A percentile compares a stretch with the other conserved stretches of the same genome.
These are phyloP conservation scores for Lasioglossum vierecki DNA, from an alignment of 2,888 invertebrate genomes.

Conservation along the genomic window DNA sequence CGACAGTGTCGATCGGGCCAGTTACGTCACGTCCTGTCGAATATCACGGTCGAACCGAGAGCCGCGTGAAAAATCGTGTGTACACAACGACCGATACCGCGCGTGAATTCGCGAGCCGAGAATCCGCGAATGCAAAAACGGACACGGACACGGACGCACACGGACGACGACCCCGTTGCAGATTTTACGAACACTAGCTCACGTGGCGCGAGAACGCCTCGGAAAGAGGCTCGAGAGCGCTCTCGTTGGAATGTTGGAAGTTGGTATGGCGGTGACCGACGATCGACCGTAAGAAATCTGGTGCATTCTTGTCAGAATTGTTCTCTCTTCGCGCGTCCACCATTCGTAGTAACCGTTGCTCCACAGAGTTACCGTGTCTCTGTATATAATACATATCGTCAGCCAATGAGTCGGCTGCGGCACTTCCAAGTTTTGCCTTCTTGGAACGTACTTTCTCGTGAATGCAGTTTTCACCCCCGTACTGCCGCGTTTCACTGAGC, in stretches of 20 bases:
- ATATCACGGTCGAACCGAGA: conserved; percentile 28
- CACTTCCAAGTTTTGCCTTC: background rate
- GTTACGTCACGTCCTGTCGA: conserved; percentile 29
- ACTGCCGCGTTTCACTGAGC: background rate
- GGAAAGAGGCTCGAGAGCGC: conserved; percentile 57
- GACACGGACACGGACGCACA: conserved; percentile 47
- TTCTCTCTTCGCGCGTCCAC: conserved; percentile 54
- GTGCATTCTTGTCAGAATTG: conserved; percentile 59
- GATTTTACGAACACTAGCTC: conserved; percentile 37
- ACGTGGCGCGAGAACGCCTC: conserved; percentile 40
- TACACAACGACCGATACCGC: background rate
- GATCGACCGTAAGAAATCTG: conserved; percentile 73
- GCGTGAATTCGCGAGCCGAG: conserved; percentile 17
- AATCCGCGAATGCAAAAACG: conserved; percentile 46
- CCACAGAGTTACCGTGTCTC: conserved; percentile 37
- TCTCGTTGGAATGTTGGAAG: conserved; percentile 66
- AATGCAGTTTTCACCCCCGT: background rate
- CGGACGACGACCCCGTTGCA: conserved; percentile 43
- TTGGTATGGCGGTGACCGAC: conserved; percentile 77
- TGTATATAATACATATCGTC: conserved; percentile 24
- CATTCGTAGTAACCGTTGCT: conserved; percentile 36
- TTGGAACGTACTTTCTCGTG: background rate
- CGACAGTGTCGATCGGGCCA: conserved; percentile 45
- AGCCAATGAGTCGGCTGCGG: conserved; percentile 20
- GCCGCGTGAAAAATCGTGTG: conserved; percentile 37